Conservation (phyloP, 2,113 vertebrate genomes). For the Pleuronectes platessa region DNA sequence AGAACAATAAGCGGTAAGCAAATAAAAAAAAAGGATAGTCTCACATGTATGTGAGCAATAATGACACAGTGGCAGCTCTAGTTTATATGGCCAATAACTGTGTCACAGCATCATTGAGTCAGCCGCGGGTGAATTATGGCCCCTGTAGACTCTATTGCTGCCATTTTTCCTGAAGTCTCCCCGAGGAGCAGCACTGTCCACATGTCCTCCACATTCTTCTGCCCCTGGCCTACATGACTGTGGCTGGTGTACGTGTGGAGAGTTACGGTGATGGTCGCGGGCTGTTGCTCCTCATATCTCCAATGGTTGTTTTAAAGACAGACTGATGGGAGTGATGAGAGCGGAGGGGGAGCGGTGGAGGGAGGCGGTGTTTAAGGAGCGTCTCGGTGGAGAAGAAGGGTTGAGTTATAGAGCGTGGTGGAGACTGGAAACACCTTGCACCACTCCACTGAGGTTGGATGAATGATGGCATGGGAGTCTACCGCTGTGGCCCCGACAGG, state of each 20-base stretch:
- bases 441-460: conserved; percentile 34
- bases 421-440: conserved; percentile 62
- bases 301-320: conserved; percentile 65
- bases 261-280: conserved; percentile 48
- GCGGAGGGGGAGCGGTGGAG: conserved; percentile 16
- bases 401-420: conserved; percentile 70
- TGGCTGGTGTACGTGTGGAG: conserved; percentile 30
- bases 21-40: conserved; percentile 55
- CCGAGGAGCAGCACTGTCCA: conserved; percentile 48
- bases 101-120: conserved; percentile 62
- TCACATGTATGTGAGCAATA: conserved; percentile 62
- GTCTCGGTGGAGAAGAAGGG: conserved; percentile 53
- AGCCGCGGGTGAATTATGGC: conserved; percentile 53
- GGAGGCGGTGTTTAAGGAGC: conserved; percentile 57
- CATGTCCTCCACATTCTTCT: conserved; percentile 52
- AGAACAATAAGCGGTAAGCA: conserved; percentile 34
- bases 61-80: conserved; percentile 69
- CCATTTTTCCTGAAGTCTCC: conserved; percentile 68
- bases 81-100: conserved; percentile 76
- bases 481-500: conserved; percentile 36
- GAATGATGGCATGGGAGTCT: conserved; percentile 64
- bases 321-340: conserved; percentile 64
- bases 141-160: conserved; percentile 49
- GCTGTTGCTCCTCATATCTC: conserved; percentile 49
- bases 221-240: conserved; percentile 27